A percentile compares a stretch with the other conserved stretches of the same genome.
phyloP scores from a whole-genome alignment of 2,113 vertebrate genomes.

The Gopherus evgoodei region DNA sequence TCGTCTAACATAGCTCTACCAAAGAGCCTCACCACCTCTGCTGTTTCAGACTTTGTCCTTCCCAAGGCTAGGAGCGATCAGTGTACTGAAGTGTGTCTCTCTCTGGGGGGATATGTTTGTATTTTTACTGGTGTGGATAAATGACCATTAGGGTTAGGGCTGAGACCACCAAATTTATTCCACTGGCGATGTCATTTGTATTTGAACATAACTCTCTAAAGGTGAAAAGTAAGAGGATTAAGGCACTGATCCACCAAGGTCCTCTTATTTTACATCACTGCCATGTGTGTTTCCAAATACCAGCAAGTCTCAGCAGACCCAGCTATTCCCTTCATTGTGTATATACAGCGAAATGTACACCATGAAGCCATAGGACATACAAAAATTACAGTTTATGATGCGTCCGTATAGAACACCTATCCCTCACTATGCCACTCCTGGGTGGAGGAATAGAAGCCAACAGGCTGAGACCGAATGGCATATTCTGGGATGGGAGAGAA shows the following conservation, averaged over 20 bases:
- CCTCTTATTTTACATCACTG: background rate
- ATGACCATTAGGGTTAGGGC: background rate
- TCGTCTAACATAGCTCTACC: background rate
- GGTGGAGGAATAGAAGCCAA: slow-evolving; percentile 29
- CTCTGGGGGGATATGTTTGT: accelerated
- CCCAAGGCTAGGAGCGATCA: background rate
- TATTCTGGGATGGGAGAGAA: slow-evolving; percentile 39
- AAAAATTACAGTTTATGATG: background rate
- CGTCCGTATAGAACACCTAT: background rate
- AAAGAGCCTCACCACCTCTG: background rate
- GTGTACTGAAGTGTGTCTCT: background rate
- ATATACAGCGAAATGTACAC: background rate
- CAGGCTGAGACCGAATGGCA: slow-evolving; percentile 21
- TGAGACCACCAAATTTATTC: background rate
- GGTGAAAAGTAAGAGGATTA: background rate
- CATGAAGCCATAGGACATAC: background rate
- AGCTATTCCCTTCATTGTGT: background rate
- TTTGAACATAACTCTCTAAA: background rate
- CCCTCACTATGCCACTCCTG: slow-evolving; percentile 1
- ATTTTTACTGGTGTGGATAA: background rate
- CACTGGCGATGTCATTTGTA: background rate
- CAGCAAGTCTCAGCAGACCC: background rate
- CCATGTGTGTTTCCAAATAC: background rate
- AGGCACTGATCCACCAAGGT: background rate
- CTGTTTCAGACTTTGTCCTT: background rate